Evolutionary conservation across 2,113 vertebrate genomes (phyloP).

Genomic region (Phasianus colchicus): DNA sequence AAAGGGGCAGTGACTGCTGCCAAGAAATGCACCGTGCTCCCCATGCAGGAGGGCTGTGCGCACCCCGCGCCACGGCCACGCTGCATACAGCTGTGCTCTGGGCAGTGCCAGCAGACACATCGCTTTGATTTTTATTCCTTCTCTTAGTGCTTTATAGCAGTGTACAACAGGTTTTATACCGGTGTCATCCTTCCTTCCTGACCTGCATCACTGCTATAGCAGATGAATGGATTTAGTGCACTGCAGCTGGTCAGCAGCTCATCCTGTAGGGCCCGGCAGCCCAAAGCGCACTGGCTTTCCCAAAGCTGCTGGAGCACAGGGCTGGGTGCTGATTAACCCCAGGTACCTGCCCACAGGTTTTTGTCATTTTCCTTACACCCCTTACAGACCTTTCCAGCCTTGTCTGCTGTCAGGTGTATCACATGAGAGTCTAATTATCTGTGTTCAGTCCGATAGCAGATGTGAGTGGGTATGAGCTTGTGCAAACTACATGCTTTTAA

Average conservation of each 20-base stretch:
- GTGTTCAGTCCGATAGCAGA: neutral
- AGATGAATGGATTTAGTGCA: neutral
- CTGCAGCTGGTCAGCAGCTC: neutral
- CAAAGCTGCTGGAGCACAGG: neutral
- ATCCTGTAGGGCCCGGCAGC: neutral
- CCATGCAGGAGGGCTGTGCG: neutral
- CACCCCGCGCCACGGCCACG: neutral
- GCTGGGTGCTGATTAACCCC: neutral
- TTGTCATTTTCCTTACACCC: neutral
- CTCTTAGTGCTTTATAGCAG: neutral
- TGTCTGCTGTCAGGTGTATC: neutral
- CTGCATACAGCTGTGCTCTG: neutral
- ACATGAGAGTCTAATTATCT: neutral
- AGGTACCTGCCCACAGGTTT: neutral
- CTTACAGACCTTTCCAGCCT: neutral
- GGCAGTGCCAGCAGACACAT: neutral
- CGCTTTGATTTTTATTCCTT: fast-evolving
- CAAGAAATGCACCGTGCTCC: neutral
- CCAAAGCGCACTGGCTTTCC: neutral
- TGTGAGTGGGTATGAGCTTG: neutral
- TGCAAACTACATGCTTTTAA: neutral
- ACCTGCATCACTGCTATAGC: neutral
- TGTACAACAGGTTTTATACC: neutral
- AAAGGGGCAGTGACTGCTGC: slow-evolving; percentile 12
- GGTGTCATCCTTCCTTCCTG: neutral